Base-by-base conservation (phyloP, 2,797 vertebrate species). In the Anisognathus igniventris region DNA sequence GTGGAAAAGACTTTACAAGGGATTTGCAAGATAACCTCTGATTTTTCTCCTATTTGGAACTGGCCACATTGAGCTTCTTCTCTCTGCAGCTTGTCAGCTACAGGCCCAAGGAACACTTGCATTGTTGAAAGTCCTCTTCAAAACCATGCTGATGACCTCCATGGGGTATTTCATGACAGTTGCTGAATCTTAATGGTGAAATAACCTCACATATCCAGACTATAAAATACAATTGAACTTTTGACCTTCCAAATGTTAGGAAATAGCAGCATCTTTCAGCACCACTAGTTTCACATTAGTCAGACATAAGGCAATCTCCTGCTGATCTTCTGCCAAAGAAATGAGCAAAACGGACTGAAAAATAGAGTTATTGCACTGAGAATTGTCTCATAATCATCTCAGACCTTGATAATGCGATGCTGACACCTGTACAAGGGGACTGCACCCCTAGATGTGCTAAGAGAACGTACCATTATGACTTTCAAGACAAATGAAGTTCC, bases 21-120 rank as follows among this genome's bases (percentile, higher is more conserved):
- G 33, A 86, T 80, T 79, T 83, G n/a, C 27, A 77, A 90, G 53
- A 94, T 28, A 80, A 37, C 27, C 17, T 87, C 53, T 74, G 42
- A 67, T 71, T 93, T 93, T 92, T 74, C 57, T 64, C 22, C 24
- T 47, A 0, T 57, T 92, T 9, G 2, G 80, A 72, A 60, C 37
- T 9, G n/a, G n/a, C 44, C 30, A 54, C 7, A 2, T 2, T 70
- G 20, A 3, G 1, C 42, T 77, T 85, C 21, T 87, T 15, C 40
- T 73, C 71, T 48, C 68, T 87, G 22, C 10, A 66, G 5, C 76
- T 87, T 79, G 45, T 62, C 31, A 84, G 19, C 47, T 50, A 22
- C 27, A 31, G 30, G 13, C 8, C 27, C 23, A 39, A 80, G 22
- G 42, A 62, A 50, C 4, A 35, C 3, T 54, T 33, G 17, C 33